phyloP scores from a whole-genome alignment of 2,797 vertebrate species.

The Cetoscarus ocellatus region DNA sequence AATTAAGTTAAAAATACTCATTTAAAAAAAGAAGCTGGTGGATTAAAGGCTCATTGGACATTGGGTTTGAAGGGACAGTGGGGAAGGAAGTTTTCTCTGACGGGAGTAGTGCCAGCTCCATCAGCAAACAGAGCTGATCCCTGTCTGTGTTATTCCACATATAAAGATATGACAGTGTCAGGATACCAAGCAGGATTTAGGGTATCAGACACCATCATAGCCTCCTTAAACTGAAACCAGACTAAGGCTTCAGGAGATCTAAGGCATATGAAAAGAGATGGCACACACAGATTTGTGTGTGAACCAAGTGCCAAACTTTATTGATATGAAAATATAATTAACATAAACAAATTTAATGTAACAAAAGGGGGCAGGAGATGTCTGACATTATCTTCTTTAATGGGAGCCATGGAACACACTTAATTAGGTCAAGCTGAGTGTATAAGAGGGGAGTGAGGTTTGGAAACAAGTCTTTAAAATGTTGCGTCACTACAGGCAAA shows the following conservation, averaged over 20 bases:
- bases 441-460: not conserved
- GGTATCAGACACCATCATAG: too few relatives aligned
- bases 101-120: not conserved
- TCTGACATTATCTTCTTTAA: not conserved
- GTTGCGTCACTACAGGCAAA: not conserved
- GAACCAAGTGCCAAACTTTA: too few relatives aligned
- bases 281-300: too few relatives aligned
- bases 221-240: too few relatives aligned
- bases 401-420: not conserved
- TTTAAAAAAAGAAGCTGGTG: not conserved
- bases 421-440: not conserved
- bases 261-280: too few relatives aligned
- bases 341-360: too few relatives aligned
- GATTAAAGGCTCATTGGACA: not conserved
- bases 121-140: not conserved
- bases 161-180: not conserved
- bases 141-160: not conserved
- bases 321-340: too few relatives aligned
- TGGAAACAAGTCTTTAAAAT: conserved; percentile 18
- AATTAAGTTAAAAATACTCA: not conserved
- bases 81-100: not conserved
- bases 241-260: too few relatives aligned
- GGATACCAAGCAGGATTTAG: too few relatives aligned
- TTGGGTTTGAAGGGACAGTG: not conserved
- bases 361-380: too few relatives aligned